Base-by-base conservation (phyloP, 2,797 vertebrate species). In the Synanceia verrucosa region DNA sequence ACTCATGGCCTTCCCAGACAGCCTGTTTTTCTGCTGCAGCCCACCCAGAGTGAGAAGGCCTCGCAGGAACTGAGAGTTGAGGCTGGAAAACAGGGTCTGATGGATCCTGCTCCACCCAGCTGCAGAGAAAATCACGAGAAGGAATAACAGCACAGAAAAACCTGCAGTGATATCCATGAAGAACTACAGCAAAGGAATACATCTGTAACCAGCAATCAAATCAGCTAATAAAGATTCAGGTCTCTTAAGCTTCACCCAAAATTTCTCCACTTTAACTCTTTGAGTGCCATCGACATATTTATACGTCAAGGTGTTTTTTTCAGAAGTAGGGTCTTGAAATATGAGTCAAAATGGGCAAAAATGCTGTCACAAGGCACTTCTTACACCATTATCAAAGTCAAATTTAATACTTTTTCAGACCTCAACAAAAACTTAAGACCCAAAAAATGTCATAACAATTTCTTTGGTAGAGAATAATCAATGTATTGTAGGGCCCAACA, bases 31-130 rank as follows among this genome's bases (percentile, higher is more conserved):
- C 70, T 87, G 79, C 53, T 90, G 91, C 57, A 92, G 81, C 23
- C 76, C 66, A 29, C 90, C 92, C 28, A 94, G 86, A 39, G 80
- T 83, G 51, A 93, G 82, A 29, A 93, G 91, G 6, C 92, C 94
- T 53, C 72, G 78, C 26, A 94, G 81, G 68, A 94, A 91, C 69
- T 92, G 91, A 29, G 78, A 55, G 46, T 73, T 92, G 39, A 80
- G n/a, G 34, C 79, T 78, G 29, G 86, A 93, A 55, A n/a, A 93
- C 75, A 33, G 78, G 80, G 31, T 92, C 87, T 9, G 68, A 83
- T 13, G 70, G 65, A 18, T 83, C 82, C 68, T 71, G 87, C 60
- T 78, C 70, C 59, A 65, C 62, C 57, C 56, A 47, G 31, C 92
- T 94, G 70, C 3, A 55, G 6, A 64, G 5, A 53, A 63, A 52